Evolutionary conservation across 1,140 invertebrate genomes (phyloP), one percentile per base, ranked within the genome.

Genomic region (Popillia japonica): DNA sequence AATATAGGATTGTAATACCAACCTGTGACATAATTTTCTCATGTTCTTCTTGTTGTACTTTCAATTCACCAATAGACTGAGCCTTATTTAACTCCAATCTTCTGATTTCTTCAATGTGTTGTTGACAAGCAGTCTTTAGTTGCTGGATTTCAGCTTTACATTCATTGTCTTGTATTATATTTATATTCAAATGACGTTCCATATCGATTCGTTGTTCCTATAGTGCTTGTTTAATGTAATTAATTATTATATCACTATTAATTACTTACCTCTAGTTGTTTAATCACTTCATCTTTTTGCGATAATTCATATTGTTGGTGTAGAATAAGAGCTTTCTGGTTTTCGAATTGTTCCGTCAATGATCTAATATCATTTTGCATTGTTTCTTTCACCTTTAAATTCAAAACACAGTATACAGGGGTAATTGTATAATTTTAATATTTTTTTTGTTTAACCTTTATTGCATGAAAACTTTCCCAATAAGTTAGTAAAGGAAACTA

Each of bases 251-350:
- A 27, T 3, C 7, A 59, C 23, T 59, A 8, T 23, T 44, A 64
- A 27, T 42, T 73, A 44, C 78, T 80, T 78, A 91, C 90, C 87
- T 92, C 90, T 44, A 91, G 87, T 84, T 92, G 90, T 78, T 89
- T 88, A 77, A 87, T 86, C 42, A 90, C 85, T 17, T 92, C 90
- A 77, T 88, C 82, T 87, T 88, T 86, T 87, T 88, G 76, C 86
- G 87, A 78, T 2, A 80, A 40, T 68, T 27, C 61, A 68, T 72
- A 72, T 75, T 79, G 76, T 76, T 87, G 79, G 82, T 87, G 89
- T 44, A 86, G 87, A 7, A 84, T 84, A 59, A 86, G 72, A 14
- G 78, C 23, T 44, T 81, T 75, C 64, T 78, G 84, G 78, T 87
- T 88, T 27, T 89, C 87, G 22, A 68, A 76, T 88, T 87, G 20